phyloP scores from a whole-genome alignment of 2,797 vertebrate genomes.

The Acestrorhynchus altus region DNA sequence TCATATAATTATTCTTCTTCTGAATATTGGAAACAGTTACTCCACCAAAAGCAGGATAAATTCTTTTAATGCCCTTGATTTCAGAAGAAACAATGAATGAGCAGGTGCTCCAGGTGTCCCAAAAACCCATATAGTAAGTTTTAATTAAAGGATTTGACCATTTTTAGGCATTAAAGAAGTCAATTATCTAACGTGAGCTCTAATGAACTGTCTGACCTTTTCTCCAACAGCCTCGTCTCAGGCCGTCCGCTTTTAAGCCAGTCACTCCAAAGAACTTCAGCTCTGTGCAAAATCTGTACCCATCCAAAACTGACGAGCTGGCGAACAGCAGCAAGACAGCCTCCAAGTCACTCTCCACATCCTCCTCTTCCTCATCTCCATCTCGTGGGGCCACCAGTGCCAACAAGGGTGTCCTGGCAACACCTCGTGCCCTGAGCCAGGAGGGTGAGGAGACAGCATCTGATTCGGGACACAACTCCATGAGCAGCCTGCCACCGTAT shows the following conservation, averaged over 20 bases:
- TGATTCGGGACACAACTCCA: slow-evolving; percentile 91
- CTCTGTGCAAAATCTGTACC: slow-evolving; percentile 93
- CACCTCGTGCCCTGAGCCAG: slow-evolving; percentile 83
- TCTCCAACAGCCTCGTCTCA: slow-evolving; percentile 82
- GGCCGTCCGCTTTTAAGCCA: slow-evolving; percentile 92
- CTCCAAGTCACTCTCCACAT: slow-evolving; percentile 84
- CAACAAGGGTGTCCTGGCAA: slow-evolving; percentile 68
- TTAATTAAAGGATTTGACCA: too few species aligned
- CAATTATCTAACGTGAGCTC: too few species aligned
- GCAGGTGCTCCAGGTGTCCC: too few species aligned
- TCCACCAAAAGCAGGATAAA: too few species aligned
- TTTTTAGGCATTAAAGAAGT: too few species aligned
- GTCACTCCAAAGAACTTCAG: slow-evolving; percentile 88
- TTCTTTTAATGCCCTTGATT: too few species aligned
- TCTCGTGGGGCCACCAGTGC: slow-evolving; percentile 56
- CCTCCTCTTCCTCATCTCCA: slow-evolving; percentile 85
- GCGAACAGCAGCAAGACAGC: slow-evolving; percentile 78
- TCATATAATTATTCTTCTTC: too few species aligned
- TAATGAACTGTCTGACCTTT: neutral
- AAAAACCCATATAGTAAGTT: too few species aligned
- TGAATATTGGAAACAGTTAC: too few species aligned
- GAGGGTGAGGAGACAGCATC: slow-evolving; percentile 83
- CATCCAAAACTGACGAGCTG: slow-evolving; percentile 86
- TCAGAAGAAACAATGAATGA: too few species aligned
- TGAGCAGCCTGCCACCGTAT: slow-evolving; percentile 90